Evolutionary conservation across 64 coral and sea anemone species (phyloP).

Genomic region (Montipora capricornis): DNA sequence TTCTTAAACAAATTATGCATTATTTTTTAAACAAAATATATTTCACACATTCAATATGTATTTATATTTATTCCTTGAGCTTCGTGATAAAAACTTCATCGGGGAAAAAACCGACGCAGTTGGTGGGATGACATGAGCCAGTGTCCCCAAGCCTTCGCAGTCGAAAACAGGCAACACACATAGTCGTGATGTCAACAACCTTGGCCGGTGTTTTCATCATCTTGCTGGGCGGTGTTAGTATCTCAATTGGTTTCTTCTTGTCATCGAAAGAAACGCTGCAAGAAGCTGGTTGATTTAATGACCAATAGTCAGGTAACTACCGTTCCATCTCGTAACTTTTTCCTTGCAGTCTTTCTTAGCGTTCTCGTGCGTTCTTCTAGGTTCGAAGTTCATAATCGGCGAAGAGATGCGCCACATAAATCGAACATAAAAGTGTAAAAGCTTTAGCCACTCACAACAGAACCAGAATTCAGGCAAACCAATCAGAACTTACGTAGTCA

Average conservation of each 20-base stretch:
- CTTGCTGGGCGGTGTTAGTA: constrained; percentile 71
- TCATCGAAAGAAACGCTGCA: constrained; percentile 84
- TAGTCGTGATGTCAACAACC: constrained; percentile 75
- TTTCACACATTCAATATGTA: too few species aligned
- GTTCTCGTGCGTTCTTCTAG: too few species aligned
- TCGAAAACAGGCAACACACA: constrained; percentile 46
- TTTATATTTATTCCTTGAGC: constrained; percentile 54
- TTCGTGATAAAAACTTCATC: constrained; percentile 86
- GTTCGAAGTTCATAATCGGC: too few species aligned
- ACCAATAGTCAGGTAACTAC: constrained; percentile 57
- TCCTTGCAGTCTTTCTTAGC: too few species aligned
- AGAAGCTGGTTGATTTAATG: constrained; percentile 72
- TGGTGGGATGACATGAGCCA: constrained; percentile 92
- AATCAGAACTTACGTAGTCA: too few species aligned
- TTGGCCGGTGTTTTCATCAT: constrained; percentile 91
- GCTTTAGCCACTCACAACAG: too few species aligned
- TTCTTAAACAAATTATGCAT: too few species aligned
- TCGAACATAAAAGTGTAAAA: too few species aligned
- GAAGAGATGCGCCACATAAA: too few species aligned
- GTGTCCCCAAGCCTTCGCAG: constrained; percentile 27
- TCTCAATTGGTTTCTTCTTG: constrained; percentile 67
- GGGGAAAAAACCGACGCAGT: constrained; percentile 48
- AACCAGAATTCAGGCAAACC: too few species aligned
- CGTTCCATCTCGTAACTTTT: too few species aligned
- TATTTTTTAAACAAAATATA: too few species aligned